Evolutionary conservation across 1,140 invertebrate species (phyloP).

Genomic region (Leptopilina boulardi): DNA sequence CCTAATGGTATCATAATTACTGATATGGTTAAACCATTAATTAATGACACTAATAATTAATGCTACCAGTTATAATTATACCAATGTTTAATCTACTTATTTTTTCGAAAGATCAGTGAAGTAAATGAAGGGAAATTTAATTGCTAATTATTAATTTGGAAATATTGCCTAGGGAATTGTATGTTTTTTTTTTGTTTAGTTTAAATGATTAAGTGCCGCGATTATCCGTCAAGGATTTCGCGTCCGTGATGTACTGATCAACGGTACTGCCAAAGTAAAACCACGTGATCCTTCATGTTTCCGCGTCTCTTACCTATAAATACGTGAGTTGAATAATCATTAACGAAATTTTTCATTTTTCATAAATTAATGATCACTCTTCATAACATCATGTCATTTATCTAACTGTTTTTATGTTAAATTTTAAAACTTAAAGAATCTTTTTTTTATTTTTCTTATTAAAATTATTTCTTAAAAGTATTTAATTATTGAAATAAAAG

Average conservation of each 20-base stretch:
- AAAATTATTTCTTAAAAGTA: too few relatives aligned
- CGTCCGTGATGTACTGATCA: not conserved
- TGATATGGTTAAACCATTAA: too few relatives aligned
- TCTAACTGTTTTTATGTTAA: not conserved
- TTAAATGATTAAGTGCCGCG: not conserved
- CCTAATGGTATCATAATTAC: too few relatives aligned
- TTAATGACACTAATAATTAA: too few relatives aligned
- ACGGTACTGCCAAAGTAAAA: conserved; percentile 12
- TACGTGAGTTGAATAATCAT: not conserved
- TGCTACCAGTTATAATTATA: too few relatives aligned
- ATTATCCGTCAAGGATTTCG: conserved; percentile 7
- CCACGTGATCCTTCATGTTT: not conserved
- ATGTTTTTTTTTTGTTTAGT: not conserved
- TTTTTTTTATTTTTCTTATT: too few relatives aligned
- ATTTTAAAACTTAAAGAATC: too few relatives aligned
- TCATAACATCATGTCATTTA: not conserved
- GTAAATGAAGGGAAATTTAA: too few relatives aligned
- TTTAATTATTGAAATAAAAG: too few relatives aligned
- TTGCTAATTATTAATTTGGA: not conserved
- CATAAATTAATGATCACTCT: not conserved
- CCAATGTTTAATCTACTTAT: too few relatives aligned
- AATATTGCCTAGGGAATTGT: not conserved
- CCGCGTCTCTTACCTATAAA: not conserved
- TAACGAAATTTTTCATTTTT: not conserved
- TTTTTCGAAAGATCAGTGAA: too few relatives aligned